Evolutionary conservation across 2,113 vertebrate species (phyloP).

Genomic region (Neopipo cinnamomea): DNA sequence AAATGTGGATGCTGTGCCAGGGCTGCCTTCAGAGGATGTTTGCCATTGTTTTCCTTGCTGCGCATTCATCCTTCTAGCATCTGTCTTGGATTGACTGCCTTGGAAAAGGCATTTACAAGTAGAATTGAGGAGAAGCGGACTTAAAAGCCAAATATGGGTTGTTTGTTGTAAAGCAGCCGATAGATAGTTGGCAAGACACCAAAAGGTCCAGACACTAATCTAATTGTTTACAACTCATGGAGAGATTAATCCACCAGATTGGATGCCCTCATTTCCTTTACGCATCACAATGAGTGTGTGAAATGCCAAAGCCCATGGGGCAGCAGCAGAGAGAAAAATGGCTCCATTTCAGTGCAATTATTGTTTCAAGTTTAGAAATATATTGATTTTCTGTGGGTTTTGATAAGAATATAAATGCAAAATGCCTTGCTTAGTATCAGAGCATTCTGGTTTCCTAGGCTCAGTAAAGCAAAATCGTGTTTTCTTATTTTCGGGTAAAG

Average conservation of each 20-base stretch:
- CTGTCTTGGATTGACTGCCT: conserved; percentile 43
- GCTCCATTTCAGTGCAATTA: conserved; percentile 21
- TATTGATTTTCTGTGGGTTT: conserved; percentile 30
- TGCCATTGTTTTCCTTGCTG: neutral
- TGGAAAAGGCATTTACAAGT: conserved; percentile 2
- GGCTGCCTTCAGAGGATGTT: conserved; percentile 21
- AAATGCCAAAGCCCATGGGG: conserved; percentile 52
- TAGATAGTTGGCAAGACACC: conserved; percentile 43
- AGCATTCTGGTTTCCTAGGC: neutral
- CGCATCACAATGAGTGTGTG: conserved; percentile 38
- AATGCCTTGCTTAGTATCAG: neutral
- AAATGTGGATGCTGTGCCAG: neutral
- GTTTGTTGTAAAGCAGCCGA: conserved; percentile 41
- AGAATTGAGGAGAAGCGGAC: neutral
- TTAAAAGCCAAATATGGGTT: conserved; percentile 25
- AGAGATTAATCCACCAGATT: conserved; percentile 58
- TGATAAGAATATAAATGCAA: conserved; percentile 35
- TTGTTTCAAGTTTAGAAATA: conserved; percentile 30
- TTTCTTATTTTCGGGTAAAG: neutral
- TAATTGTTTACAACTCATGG: conserved; percentile 61
- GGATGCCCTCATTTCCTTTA: conserved; percentile 59
- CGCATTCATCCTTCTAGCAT: conserved; percentile 1
- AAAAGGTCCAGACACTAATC: conserved; percentile 59
- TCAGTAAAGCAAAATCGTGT: neutral
- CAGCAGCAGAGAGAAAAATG: conserved; percentile 9